A percentile compares a stretch with the other conserved stretches of the same genome.
phyloP scores from a whole-genome alignment of 2,888 invertebrate genomes.

The Toxonevra muliebris region DNA sequence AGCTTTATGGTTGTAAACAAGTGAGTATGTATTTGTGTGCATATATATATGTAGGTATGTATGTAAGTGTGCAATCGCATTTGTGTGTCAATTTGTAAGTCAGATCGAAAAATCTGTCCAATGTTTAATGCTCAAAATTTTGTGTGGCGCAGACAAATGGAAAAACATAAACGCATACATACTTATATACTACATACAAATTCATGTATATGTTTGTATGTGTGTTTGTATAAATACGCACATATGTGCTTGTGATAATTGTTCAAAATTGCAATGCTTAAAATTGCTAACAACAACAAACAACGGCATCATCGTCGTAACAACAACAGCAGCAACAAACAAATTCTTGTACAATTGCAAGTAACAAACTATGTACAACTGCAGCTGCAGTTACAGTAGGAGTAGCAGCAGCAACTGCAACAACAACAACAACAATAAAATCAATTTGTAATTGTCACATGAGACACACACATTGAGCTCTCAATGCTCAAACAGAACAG shows the following conservation, averaged over 20 bases:
- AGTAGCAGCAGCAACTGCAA: not conserved
- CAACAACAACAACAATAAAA: slow-evolving; percentile 50
- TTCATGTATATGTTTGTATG: not conserved
- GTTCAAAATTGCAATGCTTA: slow-evolving; percentile 25
- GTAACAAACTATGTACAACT: not conserved
- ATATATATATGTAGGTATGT: slow-evolving; percentile 1
- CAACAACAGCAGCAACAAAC: too few relatives aligned
- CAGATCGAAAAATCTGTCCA: slow-evolving; percentile 28
- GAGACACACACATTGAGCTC: slow-evolving; percentile 43
- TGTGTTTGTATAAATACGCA: not conserved
- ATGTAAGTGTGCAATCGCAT: slow-evolving; percentile 6
- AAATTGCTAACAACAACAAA: slow-evolving; percentile 10
- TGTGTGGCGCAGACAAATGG: slow-evolving; percentile 23
- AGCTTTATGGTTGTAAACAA: slow-evolving; percentile 15
- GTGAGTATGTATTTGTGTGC: slow-evolving; percentile 7
- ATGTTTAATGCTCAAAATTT: slow-evolving; percentile 24
- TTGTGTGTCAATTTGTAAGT: slow-evolving; percentile 12
- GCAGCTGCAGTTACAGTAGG: slow-evolving; percentile 23
- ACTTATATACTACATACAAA: not conserved
- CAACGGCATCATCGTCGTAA: not conserved
- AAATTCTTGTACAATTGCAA: too few relatives aligned
- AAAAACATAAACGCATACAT: slow-evolving; percentile 12
- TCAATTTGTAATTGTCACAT: slow-evolving; percentile 57
- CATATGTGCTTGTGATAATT: slow-evolving; percentile 21
- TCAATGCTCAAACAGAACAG: too few relatives aligned